Percentiles rank a stretch among this genome's conserved stretches.
Conservation (phyloP, 2,113 vertebrate genomes). For the Sitta europaea region DNA sequence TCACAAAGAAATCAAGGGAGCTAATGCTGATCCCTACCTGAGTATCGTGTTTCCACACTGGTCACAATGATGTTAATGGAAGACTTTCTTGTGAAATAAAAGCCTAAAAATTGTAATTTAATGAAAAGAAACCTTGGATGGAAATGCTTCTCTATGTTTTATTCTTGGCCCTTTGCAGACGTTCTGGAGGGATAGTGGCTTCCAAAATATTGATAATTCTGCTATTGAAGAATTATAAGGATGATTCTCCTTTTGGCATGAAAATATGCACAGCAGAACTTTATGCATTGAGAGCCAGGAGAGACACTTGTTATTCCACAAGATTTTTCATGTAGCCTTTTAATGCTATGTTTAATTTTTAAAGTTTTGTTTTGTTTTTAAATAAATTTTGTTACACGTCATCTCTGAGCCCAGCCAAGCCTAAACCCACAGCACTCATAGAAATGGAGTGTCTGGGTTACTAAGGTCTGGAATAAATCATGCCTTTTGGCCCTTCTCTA, state of each 20-base stretch:
- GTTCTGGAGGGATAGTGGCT: not conserved
- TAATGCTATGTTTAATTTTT: not conserved
- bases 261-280: not conserved
- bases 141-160: not conserved
- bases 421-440: not conserved
- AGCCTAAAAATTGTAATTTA: not conserved
- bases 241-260: not conserved
- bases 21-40: not conserved
- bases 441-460: not conserved
- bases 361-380: not conserved
- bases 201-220: not conserved
- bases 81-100: not conserved
- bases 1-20: not conserved
- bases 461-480: not conserved
- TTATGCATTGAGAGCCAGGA: not conserved
- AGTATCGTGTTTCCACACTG: not conserved
- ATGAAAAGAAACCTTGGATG: not conserved
- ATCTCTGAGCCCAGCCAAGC: not conserved
- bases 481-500: not conserved
- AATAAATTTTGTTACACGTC: not conserved
- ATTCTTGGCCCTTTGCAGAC: not conserved
- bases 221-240: not conserved
- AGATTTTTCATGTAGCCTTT: not conserved
- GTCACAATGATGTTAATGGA: not conserved
- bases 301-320: not conserved